Percentiles rank a stretch among this genome's conserved stretches.
These are phyloP conservation scores for Echiichthys vipera DNA, from an alignment of 2,797 vertebrate species.

Conservation along the genomic window DNA sequence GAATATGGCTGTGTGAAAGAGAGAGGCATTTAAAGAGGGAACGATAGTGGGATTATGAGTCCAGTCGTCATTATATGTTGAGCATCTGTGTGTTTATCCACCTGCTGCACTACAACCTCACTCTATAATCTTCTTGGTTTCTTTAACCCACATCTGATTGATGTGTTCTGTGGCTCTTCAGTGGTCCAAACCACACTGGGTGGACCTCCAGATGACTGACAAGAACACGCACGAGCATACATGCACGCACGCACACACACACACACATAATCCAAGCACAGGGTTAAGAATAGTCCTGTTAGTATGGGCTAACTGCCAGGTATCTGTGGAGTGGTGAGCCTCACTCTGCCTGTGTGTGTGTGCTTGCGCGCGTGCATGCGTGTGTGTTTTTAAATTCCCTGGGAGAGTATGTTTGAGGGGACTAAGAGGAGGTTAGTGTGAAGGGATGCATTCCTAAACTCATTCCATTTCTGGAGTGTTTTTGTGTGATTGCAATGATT, in stretches of 20 bases:
- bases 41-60: constrained; percentile 9
- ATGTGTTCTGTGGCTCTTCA: constrained; percentile 67
- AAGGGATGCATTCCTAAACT: constrained; percentile 42
- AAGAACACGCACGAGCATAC: constrained; percentile 48
- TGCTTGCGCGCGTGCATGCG: constrained; percentile 8
- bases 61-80: constrained; percentile 59
- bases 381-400: constrained; percentile 50
- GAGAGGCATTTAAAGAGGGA: constrained; percentile 2
- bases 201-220: constrained; percentile 72
- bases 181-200: constrained; percentile 66
- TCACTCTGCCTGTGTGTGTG: constrained; percentile 36
- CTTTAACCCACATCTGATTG: constrained; percentile 66
- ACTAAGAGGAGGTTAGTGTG: constrained; percentile 30
- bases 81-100: constrained; percentile 76
- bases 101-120: constrained; percentile 68
- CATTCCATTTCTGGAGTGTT: constrained; percentile 19
- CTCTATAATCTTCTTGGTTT: constrained; percentile 74
- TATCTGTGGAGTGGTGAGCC: constrained; percentile 69
- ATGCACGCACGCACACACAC: constrained; percentile 27
- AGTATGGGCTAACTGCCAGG: constrained; percentile 62
- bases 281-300: constrained; percentile 76
- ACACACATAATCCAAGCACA: constrained; percentile 48
- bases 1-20: constrained; percentile 17
- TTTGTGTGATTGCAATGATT: neutral
- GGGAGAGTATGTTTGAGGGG: constrained; percentile 58